Evolutionary conservation across 2,888 invertebrate genomes (phyloP).

Genomic region (Lamproptera curius): DNA sequence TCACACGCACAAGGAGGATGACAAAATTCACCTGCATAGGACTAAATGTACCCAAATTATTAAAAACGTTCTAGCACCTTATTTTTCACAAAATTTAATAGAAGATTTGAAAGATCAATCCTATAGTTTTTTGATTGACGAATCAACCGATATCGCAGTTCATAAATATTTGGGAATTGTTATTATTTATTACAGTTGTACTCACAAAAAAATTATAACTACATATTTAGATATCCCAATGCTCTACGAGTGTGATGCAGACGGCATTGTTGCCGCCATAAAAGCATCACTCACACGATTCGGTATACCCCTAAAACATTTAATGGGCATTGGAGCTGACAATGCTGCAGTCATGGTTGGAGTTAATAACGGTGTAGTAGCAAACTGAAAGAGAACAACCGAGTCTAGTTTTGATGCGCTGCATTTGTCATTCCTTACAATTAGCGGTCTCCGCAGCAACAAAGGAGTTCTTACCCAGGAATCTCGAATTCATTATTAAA

Average conservation of each 20-base stretch:
- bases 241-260: slow-evolving; percentile 25
- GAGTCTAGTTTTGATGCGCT: slow-evolving; percentile 31
- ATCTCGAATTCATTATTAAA: slow-evolving; percentile 29
- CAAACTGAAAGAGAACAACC: slow-evolving; percentile 29
- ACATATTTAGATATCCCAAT: slow-evolving; percentile 22
- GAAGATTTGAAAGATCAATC: slow-evolving; percentile 21
- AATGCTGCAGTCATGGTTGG: slow-evolving; percentile 43
- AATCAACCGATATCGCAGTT: slow-evolving; percentile 26
- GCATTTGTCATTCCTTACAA: slow-evolving; percentile 34
- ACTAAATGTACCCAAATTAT: slow-evolving; percentile 27
- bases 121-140: slow-evolving; percentile 25
- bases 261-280: slow-evolving; percentile 24
- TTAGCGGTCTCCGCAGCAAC: slow-evolving; percentile 35
- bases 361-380: slow-evolving; percentile 32
- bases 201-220: slow-evolving; percentile 20
- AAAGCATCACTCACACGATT: slow-evolving; percentile 22
- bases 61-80: slow-evolving; percentile 24
- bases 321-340: slow-evolving; percentile 37
- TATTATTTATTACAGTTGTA: slow-evolving; percentile 25
- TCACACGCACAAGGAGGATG: slow-evolving; percentile 18
- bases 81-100: slow-evolving; percentile 18
- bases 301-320: slow-evolving; percentile 24
- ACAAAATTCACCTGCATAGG: slow-evolving; percentile 21
- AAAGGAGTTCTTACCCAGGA: slow-evolving; percentile 32
- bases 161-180: slow-evolving; percentile 20